Evolutionary conservation across 2,797 vertebrate species (phyloP).

Genomic region (Strix occidentalis): DNA sequence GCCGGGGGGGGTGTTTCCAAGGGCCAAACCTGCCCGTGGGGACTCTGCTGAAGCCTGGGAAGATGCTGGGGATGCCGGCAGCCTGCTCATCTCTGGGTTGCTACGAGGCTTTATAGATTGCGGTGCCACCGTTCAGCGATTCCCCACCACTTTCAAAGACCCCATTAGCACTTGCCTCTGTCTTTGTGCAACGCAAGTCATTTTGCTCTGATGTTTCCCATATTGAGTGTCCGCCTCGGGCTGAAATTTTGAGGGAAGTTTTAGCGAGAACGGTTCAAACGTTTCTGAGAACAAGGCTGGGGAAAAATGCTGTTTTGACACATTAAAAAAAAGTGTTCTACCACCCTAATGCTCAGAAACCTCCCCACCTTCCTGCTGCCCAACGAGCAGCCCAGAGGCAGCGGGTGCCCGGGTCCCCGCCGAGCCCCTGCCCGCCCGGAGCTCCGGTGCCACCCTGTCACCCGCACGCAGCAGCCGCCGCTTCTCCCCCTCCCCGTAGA

Average conservation of each 20-base stretch:
- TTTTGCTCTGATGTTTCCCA: background rate
- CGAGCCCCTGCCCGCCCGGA: background rate
- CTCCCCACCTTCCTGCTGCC: background rate
- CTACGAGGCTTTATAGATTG: background rate
- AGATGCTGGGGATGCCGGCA: background rate
- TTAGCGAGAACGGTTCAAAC: background rate
- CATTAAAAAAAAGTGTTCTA: fast-evolving
- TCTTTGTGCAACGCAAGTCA: background rate
- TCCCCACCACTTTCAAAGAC: background rate
- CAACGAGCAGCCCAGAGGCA: fast-evolving
- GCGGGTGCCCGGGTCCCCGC: fast-evolving
- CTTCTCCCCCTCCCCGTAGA: background rate
- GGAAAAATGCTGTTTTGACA: slow-evolving; percentile 13
- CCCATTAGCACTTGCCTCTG: background rate
- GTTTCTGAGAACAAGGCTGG: background rate
- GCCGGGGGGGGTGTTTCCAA: background rate
- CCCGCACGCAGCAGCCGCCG: background rate
- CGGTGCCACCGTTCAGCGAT: background rate
- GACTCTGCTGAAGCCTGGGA: background rate
- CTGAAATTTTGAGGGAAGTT: slow-evolving; percentile 29
- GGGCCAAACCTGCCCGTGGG: fast-evolving
- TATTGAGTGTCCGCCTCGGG: background rate
- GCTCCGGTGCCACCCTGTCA: background rate
- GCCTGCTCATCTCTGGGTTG: background rate
- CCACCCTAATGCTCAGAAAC: background rate